A percentile compares a stretch with the other conserved stretches of the same genome.
These are phyloP conservation scores for Arge pagana DNA, from an alignment of 2,888 invertebrate genomes.

Conservation along the genomic window DNA sequence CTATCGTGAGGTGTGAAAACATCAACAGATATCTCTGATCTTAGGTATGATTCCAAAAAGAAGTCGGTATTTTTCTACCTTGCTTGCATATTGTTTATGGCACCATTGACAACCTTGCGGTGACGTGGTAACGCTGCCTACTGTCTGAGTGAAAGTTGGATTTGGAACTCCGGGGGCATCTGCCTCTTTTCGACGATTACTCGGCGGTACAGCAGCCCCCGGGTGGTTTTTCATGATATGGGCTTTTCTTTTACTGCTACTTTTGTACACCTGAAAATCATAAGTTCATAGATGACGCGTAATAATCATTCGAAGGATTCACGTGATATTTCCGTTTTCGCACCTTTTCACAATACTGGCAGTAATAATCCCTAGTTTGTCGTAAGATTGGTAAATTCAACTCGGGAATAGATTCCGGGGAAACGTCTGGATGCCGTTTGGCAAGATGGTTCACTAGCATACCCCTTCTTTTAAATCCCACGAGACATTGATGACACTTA, in stretches of 20 bases:
- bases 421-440: constrained; percentile 72
- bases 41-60: too few species aligned
- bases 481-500: constrained; percentile 75
- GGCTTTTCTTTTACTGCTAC: constrained; percentile 81
- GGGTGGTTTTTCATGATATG: constrained; percentile 86
- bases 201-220: constrained; percentile 69
- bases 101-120: constrained; percentile 80
- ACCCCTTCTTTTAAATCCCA: constrained; percentile 82
- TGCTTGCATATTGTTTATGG: constrained; percentile 85
- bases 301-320: too few species aligned
- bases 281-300: neutral
- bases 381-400: constrained; percentile 78
- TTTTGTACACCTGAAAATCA: constrained; percentile 69
- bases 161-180: constrained; percentile 61
- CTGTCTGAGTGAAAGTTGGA: constrained; percentile 70
- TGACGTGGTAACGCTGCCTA: constrained; percentile 73
- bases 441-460: constrained; percentile 86
- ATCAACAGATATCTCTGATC: too few species aligned
- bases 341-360: constrained; percentile 82
- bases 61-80: constrained; percentile 67
- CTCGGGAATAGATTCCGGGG: constrained; percentile 71
- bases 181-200: constrained; percentile 57
- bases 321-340: too few species aligned
- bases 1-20: constrained; percentile 1
- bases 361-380: constrained; percentile 79